phyloP scores from a whole-genome alignment of 2,797 vertebrate genomes.

The Eulemur rubriventer region DNA sequence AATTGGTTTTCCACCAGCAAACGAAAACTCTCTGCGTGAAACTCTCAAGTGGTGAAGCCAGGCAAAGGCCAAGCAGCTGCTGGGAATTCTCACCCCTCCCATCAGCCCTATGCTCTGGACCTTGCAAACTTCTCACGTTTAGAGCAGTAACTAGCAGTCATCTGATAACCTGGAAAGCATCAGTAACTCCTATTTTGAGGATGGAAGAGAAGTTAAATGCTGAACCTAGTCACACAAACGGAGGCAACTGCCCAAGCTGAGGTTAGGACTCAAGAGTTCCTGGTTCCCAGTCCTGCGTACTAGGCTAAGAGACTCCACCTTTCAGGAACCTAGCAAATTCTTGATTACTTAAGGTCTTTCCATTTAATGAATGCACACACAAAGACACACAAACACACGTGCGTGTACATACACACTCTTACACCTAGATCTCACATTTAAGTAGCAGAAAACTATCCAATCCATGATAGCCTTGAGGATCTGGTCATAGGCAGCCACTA shows the following conservation, averaged over 20 bases:
- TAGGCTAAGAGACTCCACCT: not conserved
- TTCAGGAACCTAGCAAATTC: not conserved
- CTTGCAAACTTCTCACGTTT: not conserved
- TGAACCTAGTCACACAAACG: not conserved
- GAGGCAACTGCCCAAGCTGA: not conserved
- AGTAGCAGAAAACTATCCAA: slow-evolving; percentile 21
- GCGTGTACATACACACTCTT: not conserved
- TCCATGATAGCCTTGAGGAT: not conserved
- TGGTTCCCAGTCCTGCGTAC: not conserved
- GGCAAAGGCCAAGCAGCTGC: slow-evolving; percentile 68
- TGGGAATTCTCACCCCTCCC: slow-evolving; percentile 20
- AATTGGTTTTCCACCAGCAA: slow-evolving; percentile 86
- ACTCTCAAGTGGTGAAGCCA: slow-evolving; percentile 54
- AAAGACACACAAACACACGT: too few species aligned
- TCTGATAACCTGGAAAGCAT: not conserved
- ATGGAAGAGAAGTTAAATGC: not conserved
- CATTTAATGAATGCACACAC: not conserved
- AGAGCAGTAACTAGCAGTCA: not conserved
- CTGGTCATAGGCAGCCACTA: slow-evolving; percentile 5
- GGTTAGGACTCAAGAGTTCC: not conserved
- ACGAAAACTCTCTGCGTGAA: slow-evolving; percentile 75
- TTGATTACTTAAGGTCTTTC: slow-evolving; percentile 33
- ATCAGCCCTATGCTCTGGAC: not conserved
- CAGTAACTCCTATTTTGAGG: not conserved
- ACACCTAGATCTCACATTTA: not conserved